phyloP scores from a whole-genome alignment of 2,797 vertebrate genomes.

The Lepilemur septentrionalis region DNA sequence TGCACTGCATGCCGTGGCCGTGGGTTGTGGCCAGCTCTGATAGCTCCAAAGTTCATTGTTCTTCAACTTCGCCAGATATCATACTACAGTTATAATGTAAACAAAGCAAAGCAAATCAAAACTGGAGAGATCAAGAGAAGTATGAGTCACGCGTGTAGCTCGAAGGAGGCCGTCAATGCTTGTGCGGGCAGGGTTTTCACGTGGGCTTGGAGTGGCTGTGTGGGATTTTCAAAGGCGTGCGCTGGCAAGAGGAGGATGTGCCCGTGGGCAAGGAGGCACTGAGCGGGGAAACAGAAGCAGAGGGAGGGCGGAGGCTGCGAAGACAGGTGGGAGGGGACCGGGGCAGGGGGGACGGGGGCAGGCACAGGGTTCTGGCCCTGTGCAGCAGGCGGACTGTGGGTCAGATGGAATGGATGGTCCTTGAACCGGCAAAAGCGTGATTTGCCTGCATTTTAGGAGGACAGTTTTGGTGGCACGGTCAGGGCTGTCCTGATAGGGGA shows the following conservation, averaged over 20 bases:
- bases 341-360: no score
- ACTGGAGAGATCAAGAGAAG: background rate
- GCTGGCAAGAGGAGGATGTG: background rate
- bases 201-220: background rate
- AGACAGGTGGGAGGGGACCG: background rate
- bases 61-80: background rate
- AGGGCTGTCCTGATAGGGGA: background rate
- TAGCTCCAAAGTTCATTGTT: background rate
- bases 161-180: background rate
- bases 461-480: background rate
- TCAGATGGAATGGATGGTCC: rapidly evolving
- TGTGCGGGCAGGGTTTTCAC: no score
- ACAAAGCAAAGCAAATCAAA: no score
- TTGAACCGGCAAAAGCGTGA: no score
- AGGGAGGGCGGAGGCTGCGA: background rate
- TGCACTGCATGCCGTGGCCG: rapidly evolving
- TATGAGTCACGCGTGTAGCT: no score
- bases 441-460: background rate
- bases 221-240: background rate
- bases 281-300: background rate
- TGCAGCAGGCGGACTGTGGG: background rate
- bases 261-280: background rate
- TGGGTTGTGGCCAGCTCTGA: no score
- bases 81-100: no score
- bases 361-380: rapidly evolving